Base-by-base conservation (phyloP, 2,797 vertebrate genomes). In the Catostomus latipinnis region DNA sequence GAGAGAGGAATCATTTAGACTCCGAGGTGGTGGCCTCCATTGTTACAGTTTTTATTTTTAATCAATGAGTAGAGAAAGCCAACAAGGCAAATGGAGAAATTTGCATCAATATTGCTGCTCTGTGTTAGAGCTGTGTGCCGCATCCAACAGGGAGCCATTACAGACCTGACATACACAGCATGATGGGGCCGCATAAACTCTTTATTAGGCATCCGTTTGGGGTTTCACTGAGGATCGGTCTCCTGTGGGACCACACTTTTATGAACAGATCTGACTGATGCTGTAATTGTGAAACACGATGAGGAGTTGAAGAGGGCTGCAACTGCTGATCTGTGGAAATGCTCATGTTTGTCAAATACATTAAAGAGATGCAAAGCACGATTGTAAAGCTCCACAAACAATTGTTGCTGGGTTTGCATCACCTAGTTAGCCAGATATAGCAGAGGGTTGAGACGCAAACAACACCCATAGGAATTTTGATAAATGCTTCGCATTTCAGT, bases 241-340 rank as follows among this genome's bases (percentile, higher is more conserved):
- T 70, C 78, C 53, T 81, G 58, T 50, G 45, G 61, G 60, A 67
- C 11, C 18, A 10, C 43, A 22, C 52, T 73, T 71, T 56, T 61
- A 69, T 79, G 82, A 82, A 87, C 45, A 87, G 80, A 74, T 81
- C 61, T 66, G 78, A 74, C 86, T 60, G 71, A 81, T 68, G 11
- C 80, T 18, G 75, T 81, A 82, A 90, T 84, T 86, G 76, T 49
- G 57, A 45, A 11, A 69, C 49, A 10, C 72, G n/a, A 79, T 14
- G 68, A 53, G 58, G 66, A 70, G 78, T 82, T 74, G 81, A 84
- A 22, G 16, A 10, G 65, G 50, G 53, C n/a, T 16, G 56, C 16
- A 7, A 57, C 45, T 66, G 56, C 88, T 85, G 84, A 87, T 87
- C 88, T 79, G 88, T 83, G 86, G 83, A 85, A 86, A 82, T 1